Percentiles rank a stretch among this genome's conserved stretches.
Evolutionary conservation across 2,113 vertebrate species (phyloP).

Genomic region (Cryptomyrus ogoouensis): DNA sequence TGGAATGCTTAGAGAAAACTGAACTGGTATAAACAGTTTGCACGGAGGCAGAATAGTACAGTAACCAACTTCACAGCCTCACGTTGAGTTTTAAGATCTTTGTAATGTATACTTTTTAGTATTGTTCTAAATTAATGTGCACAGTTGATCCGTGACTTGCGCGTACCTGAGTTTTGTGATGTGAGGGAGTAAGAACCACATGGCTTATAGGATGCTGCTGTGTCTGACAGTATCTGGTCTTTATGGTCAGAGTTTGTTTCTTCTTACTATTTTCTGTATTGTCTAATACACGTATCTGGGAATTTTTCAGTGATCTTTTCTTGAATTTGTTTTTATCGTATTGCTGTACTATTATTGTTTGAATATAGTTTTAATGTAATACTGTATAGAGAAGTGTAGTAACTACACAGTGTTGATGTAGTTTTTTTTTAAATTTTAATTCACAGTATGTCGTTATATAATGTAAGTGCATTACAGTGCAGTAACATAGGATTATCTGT

Average conservation of each 20-base stretch:
- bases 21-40: background rate
- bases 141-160: background rate
- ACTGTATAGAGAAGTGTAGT: background rate
- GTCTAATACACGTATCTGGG: background rate
- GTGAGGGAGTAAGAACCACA: background rate
- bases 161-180: background rate
- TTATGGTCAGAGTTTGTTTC: background rate
- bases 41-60: background rate
- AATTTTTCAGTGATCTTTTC: background rate
- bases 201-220: background rate
- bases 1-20: background rate
- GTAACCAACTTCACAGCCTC: background rate
- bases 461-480: background rate
- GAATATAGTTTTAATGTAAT: background rate
- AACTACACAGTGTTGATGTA: background rate
- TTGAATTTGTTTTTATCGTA: too few relatives aligned
- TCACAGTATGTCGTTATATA: background rate
- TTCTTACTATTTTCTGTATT: background rate
- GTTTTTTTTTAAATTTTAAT: background rate
- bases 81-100: background rate
- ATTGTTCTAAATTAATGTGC: background rate
- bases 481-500: background rate
- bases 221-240: background rate
- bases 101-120: background rate
- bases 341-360: too few relatives aligned